Conservation (phyloP, 37 sponge, comb jelly and placozoan species). For the Theonella swinhoei region DNA sequence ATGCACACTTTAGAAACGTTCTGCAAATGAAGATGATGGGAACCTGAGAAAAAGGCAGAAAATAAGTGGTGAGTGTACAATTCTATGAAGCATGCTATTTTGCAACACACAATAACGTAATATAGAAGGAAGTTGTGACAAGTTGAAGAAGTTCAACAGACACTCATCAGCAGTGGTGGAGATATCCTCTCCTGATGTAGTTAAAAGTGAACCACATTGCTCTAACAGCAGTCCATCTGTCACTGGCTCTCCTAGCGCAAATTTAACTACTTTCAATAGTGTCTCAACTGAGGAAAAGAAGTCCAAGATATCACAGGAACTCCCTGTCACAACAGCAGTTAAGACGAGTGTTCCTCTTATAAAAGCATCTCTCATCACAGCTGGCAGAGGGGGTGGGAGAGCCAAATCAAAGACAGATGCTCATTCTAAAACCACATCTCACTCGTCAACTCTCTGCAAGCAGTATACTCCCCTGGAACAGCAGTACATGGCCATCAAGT, state of each 20-base stretch:
- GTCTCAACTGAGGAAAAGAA: too few species aligned
- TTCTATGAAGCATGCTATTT: too few species aligned
- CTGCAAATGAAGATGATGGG: neutral
- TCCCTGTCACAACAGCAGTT: too few species aligned
- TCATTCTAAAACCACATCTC: neutral
- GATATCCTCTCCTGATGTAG: neutral
- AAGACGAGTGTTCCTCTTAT: too few species aligned
- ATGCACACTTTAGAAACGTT: neutral
- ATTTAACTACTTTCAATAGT: too few species aligned
- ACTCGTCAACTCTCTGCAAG: neutral
- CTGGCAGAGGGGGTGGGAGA: neutral
- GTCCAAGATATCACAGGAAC: too few species aligned
- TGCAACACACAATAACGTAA: too few species aligned
- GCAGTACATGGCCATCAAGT: constrained; percentile 56
- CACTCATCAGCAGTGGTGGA: neutral
- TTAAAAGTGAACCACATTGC: too few species aligned
- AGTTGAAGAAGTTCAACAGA: neutral
- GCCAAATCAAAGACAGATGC: neutral
- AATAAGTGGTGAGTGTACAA: neutral
- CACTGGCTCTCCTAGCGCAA: too few species aligned
- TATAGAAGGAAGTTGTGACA: neutral
- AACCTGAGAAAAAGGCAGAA: neutral
- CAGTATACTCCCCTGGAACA: constrained; percentile 56
- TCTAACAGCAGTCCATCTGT: too few species aligned
- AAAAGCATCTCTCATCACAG: too few species aligned